Base-by-base conservation (phyloP, 53 echinoderm and acorn worm species). In the Holothuria scabra region DNA sequence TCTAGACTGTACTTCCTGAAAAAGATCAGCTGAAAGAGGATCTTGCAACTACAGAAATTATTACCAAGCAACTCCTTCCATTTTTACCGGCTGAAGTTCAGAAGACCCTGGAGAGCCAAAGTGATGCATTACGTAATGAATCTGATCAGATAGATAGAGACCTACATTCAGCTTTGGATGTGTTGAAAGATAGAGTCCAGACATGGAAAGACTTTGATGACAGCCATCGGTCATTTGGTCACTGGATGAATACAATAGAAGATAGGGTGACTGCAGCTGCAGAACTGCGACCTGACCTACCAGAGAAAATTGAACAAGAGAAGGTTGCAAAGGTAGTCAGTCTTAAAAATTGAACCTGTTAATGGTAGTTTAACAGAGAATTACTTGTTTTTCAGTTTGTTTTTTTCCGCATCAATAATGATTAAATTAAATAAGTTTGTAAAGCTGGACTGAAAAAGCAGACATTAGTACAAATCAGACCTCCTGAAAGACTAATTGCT, bases 301-400 rank as follows among this genome's bases (percentile, higher is more conserved):
- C 62, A n/a, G 46, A 65, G 18, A 81, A 81, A 25, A 14, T 81
- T 28, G 82, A 81, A 12, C 82, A 81, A 64, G 82, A 61, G 0
- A 63, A 59, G 31, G 25, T 44, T 24, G 82, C 82, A 7, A 81
- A 62, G 82, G 82, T 81, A 81, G 23, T 31, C 0, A 22, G 32
- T 13, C 3, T 64, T 26, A 64, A 1, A 12, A 10, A 64, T 64
- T 5, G 5, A 28, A 26, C 10, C 41, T 41, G 41, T 10, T 8
- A 41, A 41, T 41, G 41, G 7, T 0, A 41, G 7, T 41, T 41
- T 3, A 41, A 10, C 41, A 41, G 41, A 5, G 7, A 41, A 6
- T 41, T 8, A 4, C 41, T 41, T 41, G 41, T 41, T 41, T 41
- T 41, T 41, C 41, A 8, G 41, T 10, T 10, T 41, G 2, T 8